Percentiles rank a stretch among this genome's conserved stretches.
phyloP scores from a whole-genome alignment of 2,797 vertebrate genomes.

The Neomorphus geoffroyi region DNA sequence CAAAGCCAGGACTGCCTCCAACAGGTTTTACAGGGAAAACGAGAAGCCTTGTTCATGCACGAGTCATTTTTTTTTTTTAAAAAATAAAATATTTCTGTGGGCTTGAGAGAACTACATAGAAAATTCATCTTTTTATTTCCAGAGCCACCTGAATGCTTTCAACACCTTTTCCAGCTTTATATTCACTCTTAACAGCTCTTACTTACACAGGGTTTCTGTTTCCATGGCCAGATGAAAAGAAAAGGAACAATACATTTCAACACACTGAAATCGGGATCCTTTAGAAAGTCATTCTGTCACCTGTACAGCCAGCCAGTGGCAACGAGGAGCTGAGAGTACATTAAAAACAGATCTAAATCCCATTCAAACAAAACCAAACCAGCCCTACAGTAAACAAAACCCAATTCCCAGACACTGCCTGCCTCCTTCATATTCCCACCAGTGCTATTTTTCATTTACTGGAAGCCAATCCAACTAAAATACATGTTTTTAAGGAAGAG shows the following conservation, averaged over 20 bases:
- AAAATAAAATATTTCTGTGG: not conserved
- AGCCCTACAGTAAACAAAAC: conserved; percentile 29
- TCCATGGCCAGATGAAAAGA: conserved; percentile 15
- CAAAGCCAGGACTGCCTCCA: not conserved
- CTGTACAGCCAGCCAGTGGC: not conserved
- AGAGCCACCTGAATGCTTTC: conserved; percentile 26
- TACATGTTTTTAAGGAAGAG: conserved; percentile 40
- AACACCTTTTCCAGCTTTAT: conserved; percentile 8
- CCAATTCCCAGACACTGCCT: conserved; percentile 15
- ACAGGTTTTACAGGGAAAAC: not conserved
- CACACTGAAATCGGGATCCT: not conserved
- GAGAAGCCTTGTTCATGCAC: not conserved
- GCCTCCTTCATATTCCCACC: conserved; percentile 42
- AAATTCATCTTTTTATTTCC: conserved; percentile 18
- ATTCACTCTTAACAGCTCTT: conserved; percentile 17
- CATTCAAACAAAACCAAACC: conserved; percentile 43
- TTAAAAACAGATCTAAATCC: conserved; percentile 54
- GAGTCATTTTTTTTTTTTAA: not conserved
- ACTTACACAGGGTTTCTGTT: conserved; percentile 30
- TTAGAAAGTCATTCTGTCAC: conserved; percentile 28
- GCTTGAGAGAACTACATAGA: not conserved
- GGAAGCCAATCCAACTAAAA: conserved; percentile 53
- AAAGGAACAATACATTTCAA: conserved; percentile 16
- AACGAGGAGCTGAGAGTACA: not conserved
- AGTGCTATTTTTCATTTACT: conserved; percentile 58